phyloP scores from a whole-genome alignment of 2,888 invertebrate genomes.

The Bhutanitis thaidina region DNA sequence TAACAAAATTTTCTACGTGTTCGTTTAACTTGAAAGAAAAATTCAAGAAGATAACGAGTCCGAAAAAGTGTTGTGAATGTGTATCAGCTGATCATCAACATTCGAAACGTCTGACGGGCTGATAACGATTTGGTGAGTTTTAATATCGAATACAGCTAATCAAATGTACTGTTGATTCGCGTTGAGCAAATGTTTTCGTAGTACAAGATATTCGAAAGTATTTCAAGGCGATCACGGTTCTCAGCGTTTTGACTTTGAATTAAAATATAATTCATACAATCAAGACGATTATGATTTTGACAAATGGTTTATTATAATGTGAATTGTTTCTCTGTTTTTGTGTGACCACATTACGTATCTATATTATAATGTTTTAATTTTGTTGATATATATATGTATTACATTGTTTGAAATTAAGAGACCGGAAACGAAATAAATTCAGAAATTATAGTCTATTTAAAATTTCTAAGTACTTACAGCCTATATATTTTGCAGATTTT shows the following conservation, averaged over 20 bases:
- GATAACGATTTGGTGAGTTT: conserved; percentile 51
- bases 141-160: conserved; percentile 24
- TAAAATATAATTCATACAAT: conserved; percentile 23
- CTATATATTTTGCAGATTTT: too few relatives aligned
- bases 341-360: too few relatives aligned
- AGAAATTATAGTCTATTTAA: too few relatives aligned
- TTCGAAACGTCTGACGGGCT: conserved; percentile 18
- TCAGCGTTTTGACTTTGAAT: conserved; percentile 44
- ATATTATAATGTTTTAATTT: too few relatives aligned
- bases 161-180: conserved; percentile 55
- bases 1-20: conserved; percentile 27
- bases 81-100: conserved; percentile 34
- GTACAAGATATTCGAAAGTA: conserved; percentile 73
- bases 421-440: too few relatives aligned
- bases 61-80: conserved; percentile 28
- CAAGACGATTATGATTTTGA: conserved; percentile 2
- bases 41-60: conserved; percentile 33
- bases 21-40: conserved; percentile 32
- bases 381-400: too few relatives aligned
- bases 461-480: too few relatives aligned
- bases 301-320: not conserved
- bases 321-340: too few relatives aligned
- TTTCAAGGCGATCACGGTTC: conserved; percentile 75
- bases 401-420: too few relatives aligned
- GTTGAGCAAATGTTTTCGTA: conserved; percentile 69